Evolutionary conservation across 2,888 invertebrate genomes (phyloP).

Genomic region (Argyra leucocephala): DNA sequence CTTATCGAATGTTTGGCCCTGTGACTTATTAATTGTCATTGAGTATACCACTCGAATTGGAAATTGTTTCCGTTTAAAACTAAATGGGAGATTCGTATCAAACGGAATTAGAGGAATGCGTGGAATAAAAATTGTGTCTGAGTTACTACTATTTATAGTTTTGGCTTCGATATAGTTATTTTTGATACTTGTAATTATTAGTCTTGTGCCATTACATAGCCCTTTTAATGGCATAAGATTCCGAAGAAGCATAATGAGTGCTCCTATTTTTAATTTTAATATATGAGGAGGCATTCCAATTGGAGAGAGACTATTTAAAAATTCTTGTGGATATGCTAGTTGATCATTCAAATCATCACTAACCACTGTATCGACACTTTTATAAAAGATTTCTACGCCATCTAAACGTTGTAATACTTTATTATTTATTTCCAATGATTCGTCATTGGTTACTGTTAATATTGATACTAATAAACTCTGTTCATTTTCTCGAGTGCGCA

Average conservation of each 20-base stretch:
- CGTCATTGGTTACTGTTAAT: no score
- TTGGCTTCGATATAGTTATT: not conserved
- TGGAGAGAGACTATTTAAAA: not conserved
- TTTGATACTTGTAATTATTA: not conserved
- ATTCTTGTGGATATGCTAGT: conserved; percentile 5
- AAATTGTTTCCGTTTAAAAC: not conserved
- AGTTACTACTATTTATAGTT: not conserved
- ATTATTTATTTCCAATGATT: no score
- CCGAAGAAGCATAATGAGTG: not conserved
- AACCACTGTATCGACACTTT: no score
- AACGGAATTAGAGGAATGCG: not conserved
- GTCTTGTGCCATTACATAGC: no score
- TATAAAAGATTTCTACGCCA: no score
- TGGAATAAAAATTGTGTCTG: not conserved
- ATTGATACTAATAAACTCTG: no score
- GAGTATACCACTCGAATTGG: not conserved
- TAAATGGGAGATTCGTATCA: not conserved
- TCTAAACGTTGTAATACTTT: no score
- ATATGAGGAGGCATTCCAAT: conserved; percentile 5
- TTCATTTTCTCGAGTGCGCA: no score
- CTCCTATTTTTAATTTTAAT: conserved; percentile 7
- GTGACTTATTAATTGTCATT: no score
- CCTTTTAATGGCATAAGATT: not conserved
- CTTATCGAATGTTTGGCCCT: no score
- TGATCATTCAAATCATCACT: no score